These are phyloP conservation scores for Alloplasta piceator DNA, from an alignment of 2,888 invertebrate genomes.

Conservation along the genomic window DNA sequence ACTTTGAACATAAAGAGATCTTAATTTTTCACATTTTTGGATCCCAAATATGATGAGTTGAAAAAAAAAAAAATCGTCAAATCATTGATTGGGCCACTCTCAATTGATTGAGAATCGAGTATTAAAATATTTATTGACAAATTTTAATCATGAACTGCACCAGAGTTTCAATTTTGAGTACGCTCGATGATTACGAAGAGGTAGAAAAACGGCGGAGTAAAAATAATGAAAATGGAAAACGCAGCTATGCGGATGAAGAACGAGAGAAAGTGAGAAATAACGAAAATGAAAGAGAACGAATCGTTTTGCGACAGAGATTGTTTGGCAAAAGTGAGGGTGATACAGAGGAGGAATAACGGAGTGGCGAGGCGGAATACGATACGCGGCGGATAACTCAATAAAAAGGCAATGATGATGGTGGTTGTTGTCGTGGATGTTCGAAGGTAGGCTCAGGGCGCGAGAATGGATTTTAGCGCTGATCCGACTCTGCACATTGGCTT, in stretches of 20 bases:
- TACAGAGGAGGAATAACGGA: slow-evolving; percentile 47
- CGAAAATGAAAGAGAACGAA: slow-evolving; percentile 47
- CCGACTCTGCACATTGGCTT: slow-evolving; percentile 16
- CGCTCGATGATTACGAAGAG: too few relatives aligned
- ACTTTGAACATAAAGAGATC: too few relatives aligned
- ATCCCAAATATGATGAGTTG: too few relatives aligned
- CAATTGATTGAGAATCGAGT: too few relatives aligned
- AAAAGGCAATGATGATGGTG: slow-evolving; percentile 19
- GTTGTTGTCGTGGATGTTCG: slow-evolving; percentile 61
- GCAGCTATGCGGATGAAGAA: not conserved
- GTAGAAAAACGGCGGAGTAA: too few relatives aligned
- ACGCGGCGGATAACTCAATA: slow-evolving; percentile 41
- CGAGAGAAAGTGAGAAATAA: not conserved
- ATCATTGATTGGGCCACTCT: too few relatives aligned
- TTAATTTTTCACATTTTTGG: too few relatives aligned
- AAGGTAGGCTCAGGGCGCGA: slow-evolving; percentile 41
- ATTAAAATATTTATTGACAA: too few relatives aligned
- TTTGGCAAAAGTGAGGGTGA: slow-evolving; percentile 39
- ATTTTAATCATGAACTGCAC: too few relatives aligned
- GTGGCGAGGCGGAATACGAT: slow-evolving; percentile 35
- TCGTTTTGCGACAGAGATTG: slow-evolving; percentile 59
- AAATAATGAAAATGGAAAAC: not conserved
- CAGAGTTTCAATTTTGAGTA: too few relatives aligned
- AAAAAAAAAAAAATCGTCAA: too few relatives aligned
- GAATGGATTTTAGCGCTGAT: slow-evolving; percentile 14